Conservation (phyloP, 2,888 invertebrate genomes). For the Tridacna crocea region DNA sequence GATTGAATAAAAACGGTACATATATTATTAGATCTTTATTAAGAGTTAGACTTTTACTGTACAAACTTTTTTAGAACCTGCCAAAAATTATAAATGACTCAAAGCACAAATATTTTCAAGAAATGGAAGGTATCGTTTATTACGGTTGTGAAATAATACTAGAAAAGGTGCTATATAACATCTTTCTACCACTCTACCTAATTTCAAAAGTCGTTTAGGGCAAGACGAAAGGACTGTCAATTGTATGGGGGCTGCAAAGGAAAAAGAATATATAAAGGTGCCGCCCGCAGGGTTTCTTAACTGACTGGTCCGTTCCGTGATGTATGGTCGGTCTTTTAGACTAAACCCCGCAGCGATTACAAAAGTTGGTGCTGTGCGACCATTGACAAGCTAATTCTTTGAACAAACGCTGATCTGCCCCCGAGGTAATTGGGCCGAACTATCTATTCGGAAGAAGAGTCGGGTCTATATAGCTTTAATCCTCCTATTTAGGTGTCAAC, state of each 20-base stretch:
- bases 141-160: no score
- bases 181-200: no score
- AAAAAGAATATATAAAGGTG: no score
- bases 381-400: neutral
- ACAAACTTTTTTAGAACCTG: no score
- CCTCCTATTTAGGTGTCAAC: conserved; percentile 12
- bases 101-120: no score
- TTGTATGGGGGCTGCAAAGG: neutral
- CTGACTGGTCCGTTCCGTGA: conserved; percentile 13
- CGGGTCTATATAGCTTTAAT: conserved; percentile 5
- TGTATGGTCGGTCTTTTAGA: conserved; percentile 11
- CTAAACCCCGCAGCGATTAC: conserved; percentile 11
- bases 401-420: conserved; percentile 12
- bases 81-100: no score
- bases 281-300: neutral
- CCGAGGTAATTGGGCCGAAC: conserved; percentile 8
- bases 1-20: no score
- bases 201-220: neutral
- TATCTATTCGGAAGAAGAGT: neutral
- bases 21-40: no score
- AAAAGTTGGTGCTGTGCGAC: neutral
- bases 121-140: no score
- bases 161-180: no score
- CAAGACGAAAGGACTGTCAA: neutral
- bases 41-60: no score